Conservation (phyloP, 2,888 invertebrate species). For the Agrotis clavis region DNA sequence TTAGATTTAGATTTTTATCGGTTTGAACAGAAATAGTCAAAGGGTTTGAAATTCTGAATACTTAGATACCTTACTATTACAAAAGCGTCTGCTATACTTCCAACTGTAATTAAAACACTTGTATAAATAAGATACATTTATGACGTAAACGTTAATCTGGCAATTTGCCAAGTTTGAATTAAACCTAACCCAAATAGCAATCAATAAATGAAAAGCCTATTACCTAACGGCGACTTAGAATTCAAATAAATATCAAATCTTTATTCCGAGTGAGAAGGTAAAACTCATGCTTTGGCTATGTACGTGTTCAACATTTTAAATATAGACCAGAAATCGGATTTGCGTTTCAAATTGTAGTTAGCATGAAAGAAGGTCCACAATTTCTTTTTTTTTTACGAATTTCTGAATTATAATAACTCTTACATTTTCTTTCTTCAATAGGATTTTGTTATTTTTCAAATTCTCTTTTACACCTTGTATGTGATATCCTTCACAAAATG, state of each 20-base stretch:
- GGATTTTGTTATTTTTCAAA: no score
- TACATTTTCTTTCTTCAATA: no score
- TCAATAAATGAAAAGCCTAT: conserved; percentile 43
- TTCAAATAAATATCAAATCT: conserved; percentile 17
- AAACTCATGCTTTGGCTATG: conserved; percentile 45
- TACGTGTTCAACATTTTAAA: conserved; percentile 43
- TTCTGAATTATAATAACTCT: no score
- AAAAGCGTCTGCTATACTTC: background rate
- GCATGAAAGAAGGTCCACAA: conserved; percentile 23
- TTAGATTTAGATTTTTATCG: no score
- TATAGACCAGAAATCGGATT: conserved; percentile 7
- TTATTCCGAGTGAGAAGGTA: conserved; percentile 44
- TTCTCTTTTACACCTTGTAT: no score
- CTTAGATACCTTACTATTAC: background rate
- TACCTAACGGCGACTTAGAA: conserved; percentile 43
- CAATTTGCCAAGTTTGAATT: conserved; percentile 15
- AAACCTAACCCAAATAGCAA: conserved; percentile 17
- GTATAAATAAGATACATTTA: no score
- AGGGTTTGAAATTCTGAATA: background rate
- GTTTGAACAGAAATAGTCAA: no score
- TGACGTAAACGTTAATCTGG: background rate
- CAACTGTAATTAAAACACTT: no score
- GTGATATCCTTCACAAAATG: no score
- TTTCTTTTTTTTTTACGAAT: background rate
- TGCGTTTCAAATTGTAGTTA: conserved; percentile 16